These are phyloP conservation scores for Helleia helle DNA, from an alignment of 2,888 invertebrate genomes.

Conservation along the genomic window DNA sequence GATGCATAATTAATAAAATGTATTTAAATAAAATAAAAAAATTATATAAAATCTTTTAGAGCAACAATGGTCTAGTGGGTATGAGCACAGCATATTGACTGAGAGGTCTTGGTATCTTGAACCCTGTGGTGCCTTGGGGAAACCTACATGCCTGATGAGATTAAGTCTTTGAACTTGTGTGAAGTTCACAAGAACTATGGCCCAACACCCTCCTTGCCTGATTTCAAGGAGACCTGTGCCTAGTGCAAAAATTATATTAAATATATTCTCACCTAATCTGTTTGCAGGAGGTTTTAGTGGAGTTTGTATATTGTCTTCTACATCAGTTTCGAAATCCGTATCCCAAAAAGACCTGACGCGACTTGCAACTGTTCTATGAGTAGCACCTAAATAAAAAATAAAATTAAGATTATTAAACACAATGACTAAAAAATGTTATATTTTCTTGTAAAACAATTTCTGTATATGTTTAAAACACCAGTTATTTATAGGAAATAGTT, in stretches of 20 bases:
- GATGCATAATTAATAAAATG: not conserved
- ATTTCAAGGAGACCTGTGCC: too few relatives aligned
- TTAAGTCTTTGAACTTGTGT: too few relatives aligned
- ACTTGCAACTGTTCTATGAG: conserved; percentile 24
- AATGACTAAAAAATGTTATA: not conserved
- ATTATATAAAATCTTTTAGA: not conserved
- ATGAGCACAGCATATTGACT: too few relatives aligned
- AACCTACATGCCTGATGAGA: too few relatives aligned
- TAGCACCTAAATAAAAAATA: conserved; percentile 22
- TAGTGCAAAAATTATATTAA: not conserved
- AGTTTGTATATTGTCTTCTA: conserved; percentile 24
- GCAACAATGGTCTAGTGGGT: not conserved
- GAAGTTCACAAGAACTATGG: too few relatives aligned
- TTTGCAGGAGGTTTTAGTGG: not conserved
- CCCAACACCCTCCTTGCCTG: too few relatives aligned
- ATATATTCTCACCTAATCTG: not conserved
- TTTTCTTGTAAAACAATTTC: not conserved
- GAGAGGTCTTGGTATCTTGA: too few relatives aligned
- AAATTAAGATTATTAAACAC: not conserved
- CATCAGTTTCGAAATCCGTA: conserved; percentile 51
- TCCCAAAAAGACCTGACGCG: conserved; percentile 48
- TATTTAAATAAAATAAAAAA: not conserved
- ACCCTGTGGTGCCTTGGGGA: too few relatives aligned
- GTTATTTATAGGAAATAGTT: too few relatives aligned
- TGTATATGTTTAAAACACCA: not conserved